Evolutionary conservation across 1,140 invertebrate species (phyloP), one percentile per base, ranked within the genome.

Genomic region (Ceratitis capitata): DNA sequence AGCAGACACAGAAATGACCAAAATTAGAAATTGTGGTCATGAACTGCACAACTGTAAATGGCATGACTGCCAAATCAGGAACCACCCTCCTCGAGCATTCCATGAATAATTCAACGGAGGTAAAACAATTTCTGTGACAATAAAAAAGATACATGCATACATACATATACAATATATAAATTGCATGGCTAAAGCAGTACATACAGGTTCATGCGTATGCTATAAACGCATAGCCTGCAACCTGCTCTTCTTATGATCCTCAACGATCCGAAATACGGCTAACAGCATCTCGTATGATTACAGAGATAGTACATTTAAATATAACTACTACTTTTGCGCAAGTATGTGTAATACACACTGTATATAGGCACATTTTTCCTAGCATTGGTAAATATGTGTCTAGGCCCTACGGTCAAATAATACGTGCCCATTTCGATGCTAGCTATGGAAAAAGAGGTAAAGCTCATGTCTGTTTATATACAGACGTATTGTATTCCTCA

Each of bases 71-170:
- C 69, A 78, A 45, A 78, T 78, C n/a, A 19, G 39, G 35, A 78
- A 45, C 42, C 35, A 78, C 42, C 69, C n/a, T n/a, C 69, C 35
- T 78, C 39, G 10, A 10, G 39, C n/a, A 78, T 78, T 35, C 39
- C 69, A 78, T 78, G 69, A 78, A 78, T 78, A 45, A 78, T 78
- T 78, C 69, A 78, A 39, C 39, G 16, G 16, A 78, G 39, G 42
- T n/a, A 10, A 45, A 39, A 23, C n/a, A 78, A 78, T 78, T 26
- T 23, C 12, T 69, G 64, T 7, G n/a, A 12, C 32, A 42, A 39
- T n/a, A 16, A 74, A 42, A 19, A 74, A 45, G 23, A 74, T 56
- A 56, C n/a, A 47, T 45, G 39, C 4, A 78, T 35, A 39, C 45
- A 74, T 35, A n/a, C 16, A 69, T 32, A 19, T 69, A 49, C 9